Base-by-base conservation (phyloP, 2,888 invertebrate genomes). In the Chloromyia formosa region DNA sequence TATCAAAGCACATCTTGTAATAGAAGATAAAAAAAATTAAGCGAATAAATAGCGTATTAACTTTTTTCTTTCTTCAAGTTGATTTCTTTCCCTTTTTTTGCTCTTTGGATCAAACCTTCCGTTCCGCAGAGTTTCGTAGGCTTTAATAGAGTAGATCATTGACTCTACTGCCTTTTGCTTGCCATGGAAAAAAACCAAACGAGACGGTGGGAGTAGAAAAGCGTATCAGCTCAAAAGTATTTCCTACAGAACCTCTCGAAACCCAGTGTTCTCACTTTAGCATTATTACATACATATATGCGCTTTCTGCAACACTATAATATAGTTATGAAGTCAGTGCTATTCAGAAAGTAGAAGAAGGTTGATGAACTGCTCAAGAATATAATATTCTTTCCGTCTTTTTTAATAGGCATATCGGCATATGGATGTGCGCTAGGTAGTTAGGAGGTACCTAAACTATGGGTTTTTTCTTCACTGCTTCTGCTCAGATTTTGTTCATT, bases 331-430 rank as follows among this genome's bases (percentile, higher is more conserved):
- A 18, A 58, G 62, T 40, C 40, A 35, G 62, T 62, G 40, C 60
- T 23, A 66, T 66, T 66, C 49, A 14, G n/a, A 18, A 49, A 12
- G 14, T n/a, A 35, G 27, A 27, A 60, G 42, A 62, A 66, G 66
- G 66, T 66, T 66, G 66, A 66, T 66, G 66, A 66, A 66, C 66
- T 49, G 22, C 66, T 66, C 66, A 22, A 49, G 66, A 66, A 66
- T 66, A 66, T 66, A 20, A 20, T 20, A 56, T 20, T 56, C 56
- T 49, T 66, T 66, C 12, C 66, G 22, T 66, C 66, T 35, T 40
- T 62, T 60, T 60, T 23, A 35, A 35, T 35, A 35, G 27, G 27
- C 27, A 35, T 35, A 35, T 35, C 3, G 7, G 7, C 7, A 35
- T 35, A 35, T 7, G 27, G 27, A 7, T 35, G 7, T 35, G 27